A percentile compares a stretch with the other conserved stretches of the same genome.
These are phyloP conservation scores for Cryptocephalus moraei DNA, from an alignment of 2,888 invertebrate genomes.

Conservation along the genomic window DNA sequence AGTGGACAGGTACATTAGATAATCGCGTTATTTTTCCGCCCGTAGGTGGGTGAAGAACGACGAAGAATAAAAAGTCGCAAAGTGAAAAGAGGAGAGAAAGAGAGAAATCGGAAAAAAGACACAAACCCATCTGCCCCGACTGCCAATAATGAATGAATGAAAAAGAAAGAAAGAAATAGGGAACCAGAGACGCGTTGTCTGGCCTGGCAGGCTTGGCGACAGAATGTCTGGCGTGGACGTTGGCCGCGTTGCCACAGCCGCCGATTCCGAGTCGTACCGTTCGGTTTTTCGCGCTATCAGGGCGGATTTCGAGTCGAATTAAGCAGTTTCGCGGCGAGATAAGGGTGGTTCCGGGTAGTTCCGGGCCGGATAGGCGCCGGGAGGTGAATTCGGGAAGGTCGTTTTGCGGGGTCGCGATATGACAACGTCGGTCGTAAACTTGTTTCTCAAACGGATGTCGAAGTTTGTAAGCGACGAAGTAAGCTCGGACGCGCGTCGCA, in stretches of 20 bases:
- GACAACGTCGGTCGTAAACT: conserved; percentile 56
- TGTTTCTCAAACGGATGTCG: conserved; percentile 66
- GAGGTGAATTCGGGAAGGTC: background rate
- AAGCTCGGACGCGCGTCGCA: conserved; percentile 38
- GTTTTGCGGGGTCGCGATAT: conserved; percentile 12
- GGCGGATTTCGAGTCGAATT: too few species aligned
- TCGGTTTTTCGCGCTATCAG: background rate
- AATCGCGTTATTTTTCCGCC: too few species aligned
- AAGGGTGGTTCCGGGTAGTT: background rate
- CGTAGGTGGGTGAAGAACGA: too few species aligned
- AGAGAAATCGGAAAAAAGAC: background rate
- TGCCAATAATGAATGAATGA: conserved; percentile 23
- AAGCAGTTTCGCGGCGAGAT: too few species aligned
- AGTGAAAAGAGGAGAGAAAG: too few species aligned
- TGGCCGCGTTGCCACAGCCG: conserved; percentile 54
- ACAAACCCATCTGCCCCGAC: conserved; percentile 12
- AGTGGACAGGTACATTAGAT: too few species aligned
- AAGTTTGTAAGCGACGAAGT: conserved; percentile 35
- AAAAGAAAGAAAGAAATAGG: conserved; percentile 23
- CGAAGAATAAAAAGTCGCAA: too few species aligned
- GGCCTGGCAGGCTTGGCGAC: conserved; percentile 79
- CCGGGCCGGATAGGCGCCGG: background rate
- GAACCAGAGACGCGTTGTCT: conserved; percentile 64
- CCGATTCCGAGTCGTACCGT: conserved; percentile 34
- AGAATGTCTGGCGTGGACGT: conserved; percentile 84